phyloP scores from a whole-genome alignment of 2,113 vertebrate species.

The Alaudala cheleensis region DNA sequence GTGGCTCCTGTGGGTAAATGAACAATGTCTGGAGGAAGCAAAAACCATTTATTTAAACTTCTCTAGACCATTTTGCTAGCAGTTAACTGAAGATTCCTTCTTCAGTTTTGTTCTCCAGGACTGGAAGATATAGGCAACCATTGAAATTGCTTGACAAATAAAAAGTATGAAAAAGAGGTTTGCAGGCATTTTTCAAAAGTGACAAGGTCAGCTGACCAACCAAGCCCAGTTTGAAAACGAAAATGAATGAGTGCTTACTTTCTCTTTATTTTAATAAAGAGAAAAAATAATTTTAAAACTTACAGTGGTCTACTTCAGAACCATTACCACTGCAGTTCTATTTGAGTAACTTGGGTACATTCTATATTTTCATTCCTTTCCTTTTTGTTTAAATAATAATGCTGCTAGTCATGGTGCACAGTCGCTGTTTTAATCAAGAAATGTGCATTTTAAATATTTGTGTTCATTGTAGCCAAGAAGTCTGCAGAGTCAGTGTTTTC shows the following conservation, averaged over 20 bases:
- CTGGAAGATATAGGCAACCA: neutral
- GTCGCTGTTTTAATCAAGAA: conserved; percentile 51
- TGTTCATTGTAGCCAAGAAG: conserved; percentile 56
- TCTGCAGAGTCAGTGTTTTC: conserved; percentile 49
- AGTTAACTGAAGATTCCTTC: neutral
- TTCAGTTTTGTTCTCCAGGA: neutral
- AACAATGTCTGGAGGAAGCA: neutral
- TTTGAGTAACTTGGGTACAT: neutral
- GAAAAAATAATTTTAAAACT: neutral
- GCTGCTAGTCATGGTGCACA: neutral
- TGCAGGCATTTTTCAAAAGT: neutral
- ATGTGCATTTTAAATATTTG: conserved; percentile 65
- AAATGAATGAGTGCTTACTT: neutral
- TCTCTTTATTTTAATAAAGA: neutral
- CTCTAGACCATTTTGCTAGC: neutral
- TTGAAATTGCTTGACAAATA: neutral
- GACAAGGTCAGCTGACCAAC: neutral
- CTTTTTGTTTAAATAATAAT: conserved; percentile 40
- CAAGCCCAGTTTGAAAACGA: neutral
- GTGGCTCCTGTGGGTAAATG: neutral
- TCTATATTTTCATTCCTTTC: conserved; percentile 32
- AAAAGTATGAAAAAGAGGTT: neutral
- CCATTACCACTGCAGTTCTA: neutral
- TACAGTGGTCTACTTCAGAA: neutral
- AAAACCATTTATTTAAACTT: neutral